Base-by-base conservation (phyloP, 2,113 vertebrate genomes). In the Marmota monax region DNA sequence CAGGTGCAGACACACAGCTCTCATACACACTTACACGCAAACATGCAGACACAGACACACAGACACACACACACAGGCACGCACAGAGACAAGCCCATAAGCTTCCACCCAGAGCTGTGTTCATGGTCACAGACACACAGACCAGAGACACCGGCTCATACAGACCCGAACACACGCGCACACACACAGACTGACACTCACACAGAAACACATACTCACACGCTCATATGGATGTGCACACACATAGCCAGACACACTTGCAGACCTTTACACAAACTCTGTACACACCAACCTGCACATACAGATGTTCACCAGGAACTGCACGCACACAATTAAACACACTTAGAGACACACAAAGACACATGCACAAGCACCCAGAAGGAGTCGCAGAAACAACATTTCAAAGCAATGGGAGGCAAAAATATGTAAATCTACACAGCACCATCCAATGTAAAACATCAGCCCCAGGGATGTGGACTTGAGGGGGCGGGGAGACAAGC, bases 1-100 rank as follows among this genome's bases (percentile, higher is more conserved):
- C 98, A 97, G 95, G 94, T 97, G 93, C 95, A 89, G 82, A 79
- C 92, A 85, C 37, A 85, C 37, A 85, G 90, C 58, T 34, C 61
- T 56, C 78, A 17, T 32, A 10, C 76, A 32, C 73, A 29, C 16
- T 4, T 69, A 39, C 45, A 8, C 74, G 85, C 76, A 51, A 7
- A 65, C 42, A 27, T 7, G 37, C 14, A 63, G 42, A 53, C 23
- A 53, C 48, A 42, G 45, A 11, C 27, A 34, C 58, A 84, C 1
- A 53, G 4, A n/a, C 58, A 78, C 48, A 70, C 32, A 45, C 1
- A 16, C 53, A 65, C 39, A 17, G 12, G 13, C 27, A 67, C 69
- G 51, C 80, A 73, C 1, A 61, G n/a, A 73, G n/a, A 20, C 42
- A 84, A 34, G 23, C n/a, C 67, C 10, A 7, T 14, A 29, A 1